Evolutionary conservation across 2,113 vertebrate species (phyloP).

Genomic region (Haplochromis vanheusdeni): DNA sequence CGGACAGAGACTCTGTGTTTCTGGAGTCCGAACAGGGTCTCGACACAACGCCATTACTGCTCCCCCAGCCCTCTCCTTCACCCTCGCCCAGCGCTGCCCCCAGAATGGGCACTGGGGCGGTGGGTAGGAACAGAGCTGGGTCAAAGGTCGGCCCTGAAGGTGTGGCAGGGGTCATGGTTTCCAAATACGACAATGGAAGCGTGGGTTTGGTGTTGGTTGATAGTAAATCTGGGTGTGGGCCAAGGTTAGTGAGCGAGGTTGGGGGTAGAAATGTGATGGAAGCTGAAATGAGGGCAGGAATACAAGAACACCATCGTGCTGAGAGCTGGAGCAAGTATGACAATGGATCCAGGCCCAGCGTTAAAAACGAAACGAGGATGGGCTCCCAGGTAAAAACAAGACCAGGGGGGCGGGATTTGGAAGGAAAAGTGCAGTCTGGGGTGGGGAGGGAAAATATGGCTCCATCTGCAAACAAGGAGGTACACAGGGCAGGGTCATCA

Average conservation of each 20-base stretch:
- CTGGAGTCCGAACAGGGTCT: constrained; percentile 58
- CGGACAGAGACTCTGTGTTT: constrained; percentile 62
- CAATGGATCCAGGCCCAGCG: constrained; percentile 17
- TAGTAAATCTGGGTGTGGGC: constrained; percentile 37
- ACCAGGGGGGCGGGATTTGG: constrained; percentile 40
- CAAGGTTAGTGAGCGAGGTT: constrained; percentile 17
- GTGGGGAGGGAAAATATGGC: constrained; percentile 13
- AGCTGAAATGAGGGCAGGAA: constrained; percentile 22
- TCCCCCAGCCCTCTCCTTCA: constrained; percentile 53
- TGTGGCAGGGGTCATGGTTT: constrained; percentile 6
- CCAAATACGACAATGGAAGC: constrained; percentile 38
- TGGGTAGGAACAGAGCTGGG: constrained; percentile 56
- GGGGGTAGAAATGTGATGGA: constrained; percentile 16
- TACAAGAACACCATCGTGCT: constrained; percentile 15
- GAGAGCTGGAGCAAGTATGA: constrained; percentile 49
- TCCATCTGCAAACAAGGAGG: constrained; percentile 11
- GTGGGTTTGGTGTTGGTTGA: constrained; percentile 35
- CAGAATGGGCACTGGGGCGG: constrained; percentile 59
- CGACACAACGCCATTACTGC: constrained; percentile 68
- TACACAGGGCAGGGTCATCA: neutral
- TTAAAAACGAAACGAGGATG: constrained; percentile 46
- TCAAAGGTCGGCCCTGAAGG: constrained; percentile 49
- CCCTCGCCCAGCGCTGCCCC: constrained; percentile 56
- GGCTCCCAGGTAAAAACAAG: constrained; percentile 52
- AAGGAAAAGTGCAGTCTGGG: constrained; percentile 53